phyloP scores from a whole-genome alignment of 2,113 vertebrate species.

The Chaetodon trifascialis region DNA sequence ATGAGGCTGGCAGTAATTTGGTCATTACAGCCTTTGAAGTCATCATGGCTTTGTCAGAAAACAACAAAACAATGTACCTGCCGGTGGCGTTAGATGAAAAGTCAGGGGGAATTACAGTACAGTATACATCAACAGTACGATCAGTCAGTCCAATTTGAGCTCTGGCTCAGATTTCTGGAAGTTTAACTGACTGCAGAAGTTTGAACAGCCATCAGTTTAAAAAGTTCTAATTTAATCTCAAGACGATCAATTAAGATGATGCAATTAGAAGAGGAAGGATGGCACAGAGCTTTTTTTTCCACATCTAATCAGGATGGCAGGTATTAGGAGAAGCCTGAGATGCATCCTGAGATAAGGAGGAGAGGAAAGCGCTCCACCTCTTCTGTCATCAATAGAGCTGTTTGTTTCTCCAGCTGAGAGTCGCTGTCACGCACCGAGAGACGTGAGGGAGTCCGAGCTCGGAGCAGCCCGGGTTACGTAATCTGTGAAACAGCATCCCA shows the following conservation, averaged over 20 bases:
- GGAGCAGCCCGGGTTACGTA: background rate
- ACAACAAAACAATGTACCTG: background rate
- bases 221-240: constrained; percentile 27
- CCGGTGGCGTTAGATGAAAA: background rate
- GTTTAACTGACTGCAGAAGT: background rate
- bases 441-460: background rate
- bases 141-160: background rate
- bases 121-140: background rate
- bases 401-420: constrained; percentile 41
- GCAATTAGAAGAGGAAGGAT: constrained; percentile 53
- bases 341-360: constrained; percentile 63
- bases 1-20: background rate
- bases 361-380: constrained; percentile 36
- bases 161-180: constrained; percentile 3
- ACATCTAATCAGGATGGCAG: constrained; percentile 59
- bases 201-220: constrained; percentile 2
- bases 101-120: background rate
- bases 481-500: background rate
- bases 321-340: constrained; percentile 50
- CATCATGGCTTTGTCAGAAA: background rate
- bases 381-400: constrained; percentile 41
- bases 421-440: constrained; percentile 2
- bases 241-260: constrained; percentile 36
- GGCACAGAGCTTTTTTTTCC: background rate
- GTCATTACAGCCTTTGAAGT: background rate